phyloP scores from a whole-genome alignment of 2,797 vertebrate genomes.

The Merluccius polli region DNA sequence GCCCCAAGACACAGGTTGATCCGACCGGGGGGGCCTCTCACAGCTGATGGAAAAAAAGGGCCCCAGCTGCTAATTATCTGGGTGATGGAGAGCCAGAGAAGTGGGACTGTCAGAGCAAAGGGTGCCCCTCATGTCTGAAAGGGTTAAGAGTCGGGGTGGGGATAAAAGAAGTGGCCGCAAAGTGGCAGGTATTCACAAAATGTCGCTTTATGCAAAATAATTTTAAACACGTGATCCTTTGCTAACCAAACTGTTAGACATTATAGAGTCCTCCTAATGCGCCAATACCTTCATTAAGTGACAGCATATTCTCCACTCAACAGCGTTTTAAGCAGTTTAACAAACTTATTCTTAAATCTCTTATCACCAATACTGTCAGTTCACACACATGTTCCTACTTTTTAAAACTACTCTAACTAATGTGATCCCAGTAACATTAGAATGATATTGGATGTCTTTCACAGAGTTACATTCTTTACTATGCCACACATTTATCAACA shows the following conservation, averaged over 20 bases:
- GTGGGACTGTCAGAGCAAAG: constrained; percentile 64
- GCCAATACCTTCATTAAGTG: not conserved
- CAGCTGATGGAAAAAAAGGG: constrained; percentile 66
- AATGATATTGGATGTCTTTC: not conserved
- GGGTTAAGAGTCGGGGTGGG: constrained; percentile 20
- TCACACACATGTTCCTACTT: not conserved
- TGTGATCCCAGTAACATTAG: not conserved
- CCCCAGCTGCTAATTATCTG: constrained; percentile 74
- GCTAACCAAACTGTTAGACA: not conserved
- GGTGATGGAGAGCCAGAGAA: constrained; percentile 72
- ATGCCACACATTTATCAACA: not conserved
- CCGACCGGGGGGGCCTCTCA: constrained; percentile 61
- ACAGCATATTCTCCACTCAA: not conserved
- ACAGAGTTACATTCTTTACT: not conserved
- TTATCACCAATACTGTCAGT: not conserved
- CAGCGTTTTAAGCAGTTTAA: not conserved
- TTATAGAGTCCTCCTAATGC: not conserved
- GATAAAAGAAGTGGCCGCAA: constrained; percentile 37
- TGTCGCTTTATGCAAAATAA: constrained; percentile 4
- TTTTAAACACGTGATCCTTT: not conserved
- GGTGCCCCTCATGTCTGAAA: constrained; percentile 61
- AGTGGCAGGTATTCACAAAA: constrained; percentile 19
- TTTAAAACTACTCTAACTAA: not conserved
- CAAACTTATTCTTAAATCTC: not conserved
- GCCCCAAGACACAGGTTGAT: constrained; percentile 54